Evolutionary conservation across 1,140 invertebrate genomes (phyloP).

Genomic region (Caerostris darwini): DNA sequence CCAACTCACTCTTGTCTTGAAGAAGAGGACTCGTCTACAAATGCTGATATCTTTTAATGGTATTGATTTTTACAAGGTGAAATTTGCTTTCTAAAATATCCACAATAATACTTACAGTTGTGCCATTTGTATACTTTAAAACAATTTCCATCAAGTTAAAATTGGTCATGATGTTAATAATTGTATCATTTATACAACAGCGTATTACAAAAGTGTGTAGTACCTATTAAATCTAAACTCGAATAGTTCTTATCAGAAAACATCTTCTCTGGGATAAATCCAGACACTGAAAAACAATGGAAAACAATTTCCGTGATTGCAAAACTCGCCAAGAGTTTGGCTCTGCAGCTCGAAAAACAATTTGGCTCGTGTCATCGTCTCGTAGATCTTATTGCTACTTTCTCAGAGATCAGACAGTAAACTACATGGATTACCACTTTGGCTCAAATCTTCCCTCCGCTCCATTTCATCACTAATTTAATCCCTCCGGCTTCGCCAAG

Average conservation of each 20-base stretch:
- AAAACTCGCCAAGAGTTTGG: neutral
- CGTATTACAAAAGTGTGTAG: neutral
- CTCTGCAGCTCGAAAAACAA: neutral
- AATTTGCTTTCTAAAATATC: no score
- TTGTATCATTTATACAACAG: no score
- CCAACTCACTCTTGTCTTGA: no score
- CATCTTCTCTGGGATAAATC: neutral
- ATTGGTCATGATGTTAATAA: no score
- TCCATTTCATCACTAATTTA: conserved; percentile 57
- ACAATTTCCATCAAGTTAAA: no score
- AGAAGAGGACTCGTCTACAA: no score
- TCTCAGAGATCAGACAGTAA: conserved; percentile 10
- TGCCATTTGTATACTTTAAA: no score
- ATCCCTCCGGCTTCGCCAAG: neutral
- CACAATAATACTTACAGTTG: no score
- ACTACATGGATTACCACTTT: conserved; percentile 60
- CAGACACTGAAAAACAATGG: neutral
- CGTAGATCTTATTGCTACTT: conserved; percentile 24
- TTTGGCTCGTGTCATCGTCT: neutral
- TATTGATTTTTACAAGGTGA: no score
- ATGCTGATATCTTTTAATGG: no score
- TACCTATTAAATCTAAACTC: neutral
- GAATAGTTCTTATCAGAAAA: neutral
- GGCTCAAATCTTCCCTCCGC: conserved; percentile 24
- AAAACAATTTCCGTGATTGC: neutral